phyloP scores from a whole-genome alignment of 92 coral and sea anemone genomes.

The Phenganax marumi region DNA sequence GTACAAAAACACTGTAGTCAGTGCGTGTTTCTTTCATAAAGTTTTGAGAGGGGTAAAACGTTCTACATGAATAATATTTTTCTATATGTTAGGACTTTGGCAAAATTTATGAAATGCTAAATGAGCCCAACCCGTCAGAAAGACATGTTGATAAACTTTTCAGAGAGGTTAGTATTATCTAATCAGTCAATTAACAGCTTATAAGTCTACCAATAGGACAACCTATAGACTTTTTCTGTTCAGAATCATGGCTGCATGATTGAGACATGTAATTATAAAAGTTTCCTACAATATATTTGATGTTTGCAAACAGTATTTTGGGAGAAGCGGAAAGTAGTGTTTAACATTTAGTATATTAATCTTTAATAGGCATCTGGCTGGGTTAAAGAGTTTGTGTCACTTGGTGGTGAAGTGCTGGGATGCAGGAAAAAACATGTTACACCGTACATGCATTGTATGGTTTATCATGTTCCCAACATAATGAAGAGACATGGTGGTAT shows the following conservation, averaged over 20 bases:
- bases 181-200: too few species aligned
- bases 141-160: not conserved
- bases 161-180: conserved; percentile 13
- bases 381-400: conserved; percentile 12
- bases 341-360: not conserved
- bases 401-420: conserved; percentile 22
- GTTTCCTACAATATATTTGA: not conserved
- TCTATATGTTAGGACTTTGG: not conserved
- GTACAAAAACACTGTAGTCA: too few species aligned
- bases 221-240: too few species aligned
- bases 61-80: too few species aligned
- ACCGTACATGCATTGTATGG: conserved; percentile 21
- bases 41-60: too few species aligned
- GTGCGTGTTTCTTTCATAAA: too few species aligned
- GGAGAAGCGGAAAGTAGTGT: not conserved
- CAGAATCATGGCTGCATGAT: too few species aligned
- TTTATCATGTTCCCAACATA: conserved; percentile 11
- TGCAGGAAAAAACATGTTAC: not conserved
- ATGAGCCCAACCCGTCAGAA: not conserved
- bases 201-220: too few species aligned
- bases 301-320: not conserved
- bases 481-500: conserved; percentile 11
- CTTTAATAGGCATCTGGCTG: conserved; percentile 2
- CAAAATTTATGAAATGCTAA: conserved; percentile 14
- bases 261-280: too few species aligned